Evolutionary conservation across 2,888 invertebrate species (phyloP).

Genomic region (Tethea ocularis): DNA sequence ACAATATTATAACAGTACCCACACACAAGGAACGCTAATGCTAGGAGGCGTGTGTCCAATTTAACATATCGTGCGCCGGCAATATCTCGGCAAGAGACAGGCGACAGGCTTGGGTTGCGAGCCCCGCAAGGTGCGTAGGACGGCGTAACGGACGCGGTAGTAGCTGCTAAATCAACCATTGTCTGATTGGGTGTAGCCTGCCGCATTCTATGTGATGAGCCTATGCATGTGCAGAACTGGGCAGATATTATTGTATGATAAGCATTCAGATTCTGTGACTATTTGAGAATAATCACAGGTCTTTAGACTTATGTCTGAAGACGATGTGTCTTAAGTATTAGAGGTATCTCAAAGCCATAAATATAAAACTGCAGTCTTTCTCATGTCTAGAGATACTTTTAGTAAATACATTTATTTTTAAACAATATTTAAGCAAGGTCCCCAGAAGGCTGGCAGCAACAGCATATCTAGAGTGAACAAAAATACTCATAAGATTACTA

Average conservation of each 20-base stretch:
- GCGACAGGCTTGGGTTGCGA: conserved; percentile 40
- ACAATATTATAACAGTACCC: conserved; percentile 61
- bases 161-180: conserved; percentile 76
- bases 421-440: no score
- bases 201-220: conserved; percentile 52
- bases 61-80: conserved; percentile 64
- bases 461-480: no score
- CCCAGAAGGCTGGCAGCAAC: no score
- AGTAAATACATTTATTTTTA: no score
- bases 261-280: not conserved
- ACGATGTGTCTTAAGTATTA: no score
- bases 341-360: no score
- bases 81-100: conserved; percentile 49
- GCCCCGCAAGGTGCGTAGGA: conserved; percentile 68
- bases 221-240: conserved; percentile 26
- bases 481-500: no score
- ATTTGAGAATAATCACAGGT: no score
- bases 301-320: no score
- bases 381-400: no score
- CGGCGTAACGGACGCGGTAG: conserved; percentile 71
- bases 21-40: conserved; percentile 62
- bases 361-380: no score
- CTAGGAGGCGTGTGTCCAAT: conserved; percentile 71
- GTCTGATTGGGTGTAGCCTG: conserved; percentile 75
- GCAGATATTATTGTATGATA: not conserved